phyloP scores from a whole-genome alignment of 2,113 vertebrate species.

The Chionodraco myersi region DNA sequence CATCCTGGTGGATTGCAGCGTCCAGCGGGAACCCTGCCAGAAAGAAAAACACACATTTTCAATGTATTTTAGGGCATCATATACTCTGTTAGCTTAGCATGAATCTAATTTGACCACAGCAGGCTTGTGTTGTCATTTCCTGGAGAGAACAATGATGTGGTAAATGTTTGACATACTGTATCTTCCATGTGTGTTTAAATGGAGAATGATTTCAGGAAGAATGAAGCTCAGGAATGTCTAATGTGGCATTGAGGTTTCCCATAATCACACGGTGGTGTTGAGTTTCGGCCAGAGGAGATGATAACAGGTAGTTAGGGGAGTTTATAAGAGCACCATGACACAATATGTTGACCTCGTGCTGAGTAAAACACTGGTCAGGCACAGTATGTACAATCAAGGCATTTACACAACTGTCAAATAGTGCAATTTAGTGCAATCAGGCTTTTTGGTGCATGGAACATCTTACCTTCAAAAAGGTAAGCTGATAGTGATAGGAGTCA shows the following conservation, averaged over 20 bases:
- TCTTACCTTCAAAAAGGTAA: no score
- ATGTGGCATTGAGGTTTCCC: constrained; percentile 17
- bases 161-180: not conserved
- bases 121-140: not conserved
- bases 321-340: constrained; percentile 2
- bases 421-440: no score
- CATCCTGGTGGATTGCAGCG: constrained; percentile 95
- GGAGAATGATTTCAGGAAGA: not conserved
- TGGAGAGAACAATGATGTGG: not conserved
- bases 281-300: constrained; percentile 10
- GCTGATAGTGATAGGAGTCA: no score
- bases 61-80: not conserved
- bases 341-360: constrained; percentile 5
- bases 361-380: not conserved
- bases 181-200: not conserved
- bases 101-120: not conserved
- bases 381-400: no score
- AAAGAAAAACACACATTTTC: constrained; percentile 22
- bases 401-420: no score
- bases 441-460: no score
- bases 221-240: constrained; percentile 5
- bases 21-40: constrained; percentile 96
- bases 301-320: constrained; percentile 32
- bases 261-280: constrained; percentile 24
- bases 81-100: not conserved